Evolutionary conservation across 2,888 invertebrate genomes (phyloP), one percentile per base, ranked within the genome.

Genomic region (Melanophora roralis): DNA sequence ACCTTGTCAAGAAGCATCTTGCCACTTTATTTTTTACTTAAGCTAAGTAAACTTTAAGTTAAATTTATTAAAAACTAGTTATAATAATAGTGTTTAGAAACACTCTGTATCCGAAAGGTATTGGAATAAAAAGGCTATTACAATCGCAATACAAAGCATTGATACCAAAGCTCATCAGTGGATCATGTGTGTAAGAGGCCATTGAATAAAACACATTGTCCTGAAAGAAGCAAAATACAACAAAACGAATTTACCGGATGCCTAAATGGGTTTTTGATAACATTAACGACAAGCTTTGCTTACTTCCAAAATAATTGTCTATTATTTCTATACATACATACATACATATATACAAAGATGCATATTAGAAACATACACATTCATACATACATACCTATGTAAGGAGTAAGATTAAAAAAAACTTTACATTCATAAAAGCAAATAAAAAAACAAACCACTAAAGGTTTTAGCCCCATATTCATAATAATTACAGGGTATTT

Each of bases 181-280:
- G 67, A 14, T 36, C 4, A 27, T 16, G n/a, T 40, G 38, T 55
- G 14, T 55, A 49, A 45, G 19, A 45, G 49, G 16, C 59, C n/a
- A 67, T 59, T 57, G 67, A 67, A 72, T 47, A 55, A 9, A 34
- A 23, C 40, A 49, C n/a, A 57, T 36, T 77, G 80, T 77, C 72
- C 72, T 73, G 38, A 57, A 23, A 40, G 16, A 43, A 32, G 62
- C 12, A 16, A 72, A 55, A 32, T 47, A 23, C 65, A 23, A 78
- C 78, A 74, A 76, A 76, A 69, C 53, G 53, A 55, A 59, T 72
- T 79, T 71, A 77, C 86, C 86, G 88, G 88, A 87, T 85, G 86
- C 79, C 32, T 67, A 77, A 86, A 87, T 86, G 86, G 84, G 79
- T 86, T 85, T 83, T 83, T 64, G 85, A 86, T 87, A 87, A 84